Percentiles rank a stretch among this genome's conserved stretches.
Evolutionary conservation across 2,113 vertebrate genomes (phyloP).

Genomic region (Corythornis cristatus): DNA sequence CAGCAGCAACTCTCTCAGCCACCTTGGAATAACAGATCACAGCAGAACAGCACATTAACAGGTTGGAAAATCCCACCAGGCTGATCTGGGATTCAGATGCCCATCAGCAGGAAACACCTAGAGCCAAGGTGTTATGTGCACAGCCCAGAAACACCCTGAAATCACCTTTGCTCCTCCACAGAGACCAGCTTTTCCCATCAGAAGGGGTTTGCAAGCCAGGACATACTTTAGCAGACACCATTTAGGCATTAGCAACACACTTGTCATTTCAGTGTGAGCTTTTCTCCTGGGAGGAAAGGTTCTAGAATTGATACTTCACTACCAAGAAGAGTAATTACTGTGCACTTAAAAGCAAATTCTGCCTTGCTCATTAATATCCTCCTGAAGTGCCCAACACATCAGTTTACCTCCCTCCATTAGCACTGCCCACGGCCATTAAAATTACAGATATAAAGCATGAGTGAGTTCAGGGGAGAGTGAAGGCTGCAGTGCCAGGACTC

Average conservation of each 20-base stretch:
- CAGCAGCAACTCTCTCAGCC: constrained; percentile 92
- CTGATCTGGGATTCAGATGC: not conserved
- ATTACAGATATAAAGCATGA: accelerated
- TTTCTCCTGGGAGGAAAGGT: not conserved
- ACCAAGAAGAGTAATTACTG: not conserved
- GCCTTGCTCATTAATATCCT: not conserved
- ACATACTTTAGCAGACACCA: not conserved
- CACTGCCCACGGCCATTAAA: not conserved
- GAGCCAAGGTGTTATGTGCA: accelerated
- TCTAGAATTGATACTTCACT: not conserved
- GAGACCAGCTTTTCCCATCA: not conserved
- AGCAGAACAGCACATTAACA: not conserved
- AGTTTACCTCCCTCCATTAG: not conserved
- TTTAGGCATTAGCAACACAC: accelerated
- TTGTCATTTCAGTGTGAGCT: not conserved
- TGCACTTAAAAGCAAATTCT: not conserved
- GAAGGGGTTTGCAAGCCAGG: not conserved
- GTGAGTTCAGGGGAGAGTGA: not conserved
- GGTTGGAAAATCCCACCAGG: not conserved
- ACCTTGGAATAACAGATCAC: constrained; percentile 75
- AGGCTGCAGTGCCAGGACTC: not conserved
- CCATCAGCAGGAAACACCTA: not conserved
- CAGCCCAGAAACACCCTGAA: not conserved
- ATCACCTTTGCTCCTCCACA: not conserved
- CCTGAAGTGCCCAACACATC: not conserved